Evolutionary conservation across 2,888 invertebrate genomes (phyloP).

Genomic region (Rhopalosiphum nymphaeae): DNA sequence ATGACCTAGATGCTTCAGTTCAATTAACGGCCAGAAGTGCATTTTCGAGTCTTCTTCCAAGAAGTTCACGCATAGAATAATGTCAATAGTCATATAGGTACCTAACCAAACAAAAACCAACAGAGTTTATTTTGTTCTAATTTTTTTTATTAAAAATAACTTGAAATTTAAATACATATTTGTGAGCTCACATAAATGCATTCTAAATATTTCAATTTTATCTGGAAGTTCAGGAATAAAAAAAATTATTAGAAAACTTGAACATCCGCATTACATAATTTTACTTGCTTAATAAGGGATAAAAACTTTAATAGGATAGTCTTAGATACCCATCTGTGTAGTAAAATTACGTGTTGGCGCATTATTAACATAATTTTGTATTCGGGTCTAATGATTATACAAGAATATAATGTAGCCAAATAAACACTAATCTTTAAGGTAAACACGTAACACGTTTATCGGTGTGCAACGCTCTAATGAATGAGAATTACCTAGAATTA

Average conservation of each 20-base stretch:
- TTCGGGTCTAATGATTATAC: slow-evolving; percentile 11
- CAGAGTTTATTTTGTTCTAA: background rate
- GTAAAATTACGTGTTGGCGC: slow-evolving; percentile 25
- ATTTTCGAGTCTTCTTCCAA: background rate
- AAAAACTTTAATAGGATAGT: slow-evolving; percentile 18
- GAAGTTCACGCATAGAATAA: background rate
- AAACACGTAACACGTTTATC: slow-evolving; percentile 33
- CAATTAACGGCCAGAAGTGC: background rate
- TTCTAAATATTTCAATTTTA: background rate
- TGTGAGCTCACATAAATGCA: background rate
- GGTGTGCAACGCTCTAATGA: background rate
- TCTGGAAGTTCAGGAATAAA: background rate
- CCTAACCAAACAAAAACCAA: background rate
- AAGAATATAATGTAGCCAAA: slow-evolving; percentile 32
- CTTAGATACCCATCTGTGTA: slow-evolving; percentile 29
- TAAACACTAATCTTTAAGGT: slow-evolving; percentile 17
- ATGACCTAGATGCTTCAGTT: background rate
- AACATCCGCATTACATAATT: background rate
- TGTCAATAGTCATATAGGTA: background rate
- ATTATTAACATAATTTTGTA: slow-evolving; percentile 46
- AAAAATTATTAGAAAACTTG: background rate
- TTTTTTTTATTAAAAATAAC: background rate
- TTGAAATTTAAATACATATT: background rate
- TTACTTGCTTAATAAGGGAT: slow-evolving; percentile 25
- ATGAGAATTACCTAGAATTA: background rate